These are phyloP conservation scores for Eupelmus urozonus DNA, from an alignment of 2,888 invertebrate genomes.

Conservation along the genomic window DNA sequence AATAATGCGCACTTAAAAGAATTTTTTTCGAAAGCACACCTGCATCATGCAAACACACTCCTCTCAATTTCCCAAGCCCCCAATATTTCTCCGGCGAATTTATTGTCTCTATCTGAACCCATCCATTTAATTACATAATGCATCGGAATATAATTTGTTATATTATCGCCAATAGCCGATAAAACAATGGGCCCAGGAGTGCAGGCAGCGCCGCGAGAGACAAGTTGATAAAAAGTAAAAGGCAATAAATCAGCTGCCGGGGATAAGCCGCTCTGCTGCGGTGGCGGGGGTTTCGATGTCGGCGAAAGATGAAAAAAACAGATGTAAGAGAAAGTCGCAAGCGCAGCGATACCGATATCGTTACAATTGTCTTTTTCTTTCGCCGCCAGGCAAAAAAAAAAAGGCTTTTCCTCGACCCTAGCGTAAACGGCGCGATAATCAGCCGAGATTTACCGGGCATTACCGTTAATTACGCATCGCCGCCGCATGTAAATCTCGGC, in stretches of 20 bases:
- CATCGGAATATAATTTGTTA: constrained; percentile 1
- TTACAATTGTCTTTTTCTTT: constrained; percentile 6
- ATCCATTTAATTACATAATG: no score
- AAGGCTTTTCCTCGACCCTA: no score
- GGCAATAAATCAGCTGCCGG: not conserved
- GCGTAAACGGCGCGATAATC: constrained; percentile 23
- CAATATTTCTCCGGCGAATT: no score
- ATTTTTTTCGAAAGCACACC: no score
- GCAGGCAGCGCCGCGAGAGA: not conserved
- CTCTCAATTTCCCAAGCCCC: no score
- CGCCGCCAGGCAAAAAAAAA: not conserved
- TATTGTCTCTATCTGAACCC: no score
- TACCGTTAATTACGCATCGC: constrained; percentile 8
- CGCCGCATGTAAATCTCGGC: constrained; percentile 1
- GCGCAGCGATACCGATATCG: not conserved
- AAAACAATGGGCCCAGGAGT: not conserved
- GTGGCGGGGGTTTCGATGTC: not conserved
- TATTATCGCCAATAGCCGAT: not conserved
- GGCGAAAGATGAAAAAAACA: not conserved
- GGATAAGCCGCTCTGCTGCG: constrained; percentile 1
- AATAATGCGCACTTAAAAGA: no score
- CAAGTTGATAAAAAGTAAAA: constrained; percentile 1
- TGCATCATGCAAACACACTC: no score
- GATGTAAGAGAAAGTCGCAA: constrained; percentile 14
- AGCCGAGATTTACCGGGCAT: not conserved